phyloP scores from a whole-genome alignment of 2,113 vertebrate species.

The Mustelus asterias region DNA sequence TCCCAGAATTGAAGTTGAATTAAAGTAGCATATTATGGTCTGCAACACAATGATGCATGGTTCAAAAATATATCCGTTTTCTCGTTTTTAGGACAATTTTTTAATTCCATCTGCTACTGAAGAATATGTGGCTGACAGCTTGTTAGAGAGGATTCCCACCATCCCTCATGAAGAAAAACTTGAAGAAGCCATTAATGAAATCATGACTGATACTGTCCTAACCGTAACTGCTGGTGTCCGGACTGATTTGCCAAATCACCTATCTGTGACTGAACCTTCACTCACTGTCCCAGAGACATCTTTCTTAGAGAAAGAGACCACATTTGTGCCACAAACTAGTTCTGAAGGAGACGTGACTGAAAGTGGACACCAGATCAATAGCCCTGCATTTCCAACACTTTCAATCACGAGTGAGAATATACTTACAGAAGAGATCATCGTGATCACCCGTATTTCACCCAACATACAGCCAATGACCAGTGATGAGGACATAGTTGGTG shows the following conservation, averaged over 20 bases:
- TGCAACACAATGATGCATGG: neutral
- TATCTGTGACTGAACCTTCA: neutral
- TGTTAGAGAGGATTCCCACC: neutral
- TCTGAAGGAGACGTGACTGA: too few species aligned
- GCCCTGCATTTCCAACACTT: neutral
- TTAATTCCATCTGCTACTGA: constrained; percentile 37
- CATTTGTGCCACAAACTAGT: neutral
- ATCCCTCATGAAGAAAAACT: constrained; percentile 45
- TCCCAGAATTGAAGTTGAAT: neutral
- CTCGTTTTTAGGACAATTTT: constrained; percentile 45
- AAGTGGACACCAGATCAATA: neutral
- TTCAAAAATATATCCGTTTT: neutral
- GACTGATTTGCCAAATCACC: neutral
- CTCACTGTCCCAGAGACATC: neutral
- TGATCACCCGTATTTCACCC: neutral
- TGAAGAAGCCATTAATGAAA: neutral
- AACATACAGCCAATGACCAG: neutral
- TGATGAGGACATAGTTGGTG: neutral
- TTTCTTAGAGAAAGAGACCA: too few species aligned
- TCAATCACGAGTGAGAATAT: neutral
- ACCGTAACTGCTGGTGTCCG: too few species aligned
- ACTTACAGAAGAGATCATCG: neutral
- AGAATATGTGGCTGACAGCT: neutral
- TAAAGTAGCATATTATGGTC: neutral
- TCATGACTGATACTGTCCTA: neutral